phyloP scores from a whole-genome alignment of 1,140 invertebrate species.

The Maniola jurtina region DNA sequence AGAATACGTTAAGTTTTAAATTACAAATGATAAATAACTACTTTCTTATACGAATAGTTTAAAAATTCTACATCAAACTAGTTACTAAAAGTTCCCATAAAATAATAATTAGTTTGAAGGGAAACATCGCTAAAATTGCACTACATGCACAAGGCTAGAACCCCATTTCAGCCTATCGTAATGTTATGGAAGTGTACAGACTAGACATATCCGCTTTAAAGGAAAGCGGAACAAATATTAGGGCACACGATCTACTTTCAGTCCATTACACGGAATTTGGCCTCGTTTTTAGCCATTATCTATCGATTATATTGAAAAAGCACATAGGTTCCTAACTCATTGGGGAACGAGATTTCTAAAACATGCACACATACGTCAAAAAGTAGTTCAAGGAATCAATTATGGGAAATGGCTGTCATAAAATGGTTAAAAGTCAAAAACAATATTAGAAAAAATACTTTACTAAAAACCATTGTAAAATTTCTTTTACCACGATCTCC shows the following conservation, averaged over 20 bases:
- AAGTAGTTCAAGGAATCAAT: not conserved
- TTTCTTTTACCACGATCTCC: no score
- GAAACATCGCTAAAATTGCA: not conserved
- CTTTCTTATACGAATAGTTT: no score
- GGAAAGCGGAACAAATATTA: slow-evolving; percentile 37
- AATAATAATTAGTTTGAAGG: not conserved
- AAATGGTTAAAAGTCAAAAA: no score
- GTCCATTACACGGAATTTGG: slow-evolving; percentile 25
- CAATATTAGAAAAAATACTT: no score
- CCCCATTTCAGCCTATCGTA: slow-evolving; percentile 6
- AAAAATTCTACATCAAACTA: no score
- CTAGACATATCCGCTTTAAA: slow-evolving; percentile 22
- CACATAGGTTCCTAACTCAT: slow-evolving; percentile 8
- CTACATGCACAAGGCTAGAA: slow-evolving; percentile 1
- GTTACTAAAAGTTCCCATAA: not conserved
- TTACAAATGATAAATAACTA: no score
- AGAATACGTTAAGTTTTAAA: no score
- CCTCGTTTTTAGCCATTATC: slow-evolving; percentile 31
- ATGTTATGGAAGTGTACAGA: slow-evolving; percentile 1
- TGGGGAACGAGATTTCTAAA: not conserved
- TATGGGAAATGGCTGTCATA: not conserved
- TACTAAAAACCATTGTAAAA: no score
- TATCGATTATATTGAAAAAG: slow-evolving; percentile 36
- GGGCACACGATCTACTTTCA: slow-evolving; percentile 32
- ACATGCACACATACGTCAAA: not conserved